phyloP scores from a whole-genome alignment of 2,888 invertebrate species.

The Siphlonurus alternatus region DNA sequence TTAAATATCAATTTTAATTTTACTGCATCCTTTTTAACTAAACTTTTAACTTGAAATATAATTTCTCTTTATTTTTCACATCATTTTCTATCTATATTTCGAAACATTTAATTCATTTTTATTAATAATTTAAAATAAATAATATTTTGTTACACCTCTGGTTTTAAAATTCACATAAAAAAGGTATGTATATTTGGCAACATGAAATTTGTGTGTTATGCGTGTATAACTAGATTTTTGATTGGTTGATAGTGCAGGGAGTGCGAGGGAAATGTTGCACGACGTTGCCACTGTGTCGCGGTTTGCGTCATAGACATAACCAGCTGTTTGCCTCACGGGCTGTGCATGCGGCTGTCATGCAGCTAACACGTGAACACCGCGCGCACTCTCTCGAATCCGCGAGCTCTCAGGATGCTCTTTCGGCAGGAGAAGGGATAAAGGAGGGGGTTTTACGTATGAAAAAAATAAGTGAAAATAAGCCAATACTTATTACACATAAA shows the following conservation, averaged over 20 bases:
- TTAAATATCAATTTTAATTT: too few species aligned
- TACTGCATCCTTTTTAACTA: too few species aligned
- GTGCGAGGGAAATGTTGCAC: neutral
- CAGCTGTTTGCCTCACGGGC: slow-evolving; percentile 14
- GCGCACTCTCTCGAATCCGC: neutral
- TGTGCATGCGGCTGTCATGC: slow-evolving; percentile 16
- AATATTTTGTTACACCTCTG: too few species aligned
- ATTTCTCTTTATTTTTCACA: too few species aligned
- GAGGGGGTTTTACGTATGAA: neutral
- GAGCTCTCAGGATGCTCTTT: neutral
- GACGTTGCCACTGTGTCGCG: neutral
- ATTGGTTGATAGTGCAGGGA: neutral
- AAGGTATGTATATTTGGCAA: neutral
- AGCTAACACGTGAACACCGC: slow-evolving; percentile 24
- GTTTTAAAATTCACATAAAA: too few species aligned
- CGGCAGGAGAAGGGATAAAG: neutral
- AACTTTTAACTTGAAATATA: too few species aligned
- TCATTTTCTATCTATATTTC: too few species aligned
- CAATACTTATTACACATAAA: neutral
- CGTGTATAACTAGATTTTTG: neutral
- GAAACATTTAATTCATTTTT: too few species aligned
- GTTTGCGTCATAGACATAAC: neutral
- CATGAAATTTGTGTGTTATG: neutral
- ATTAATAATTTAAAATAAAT: too few species aligned
- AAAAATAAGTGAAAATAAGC: neutral